These are phyloP conservation scores for Epirrhoe alternata DNA, from an alignment of 2,888 invertebrate species.

Conservation along the genomic window DNA sequence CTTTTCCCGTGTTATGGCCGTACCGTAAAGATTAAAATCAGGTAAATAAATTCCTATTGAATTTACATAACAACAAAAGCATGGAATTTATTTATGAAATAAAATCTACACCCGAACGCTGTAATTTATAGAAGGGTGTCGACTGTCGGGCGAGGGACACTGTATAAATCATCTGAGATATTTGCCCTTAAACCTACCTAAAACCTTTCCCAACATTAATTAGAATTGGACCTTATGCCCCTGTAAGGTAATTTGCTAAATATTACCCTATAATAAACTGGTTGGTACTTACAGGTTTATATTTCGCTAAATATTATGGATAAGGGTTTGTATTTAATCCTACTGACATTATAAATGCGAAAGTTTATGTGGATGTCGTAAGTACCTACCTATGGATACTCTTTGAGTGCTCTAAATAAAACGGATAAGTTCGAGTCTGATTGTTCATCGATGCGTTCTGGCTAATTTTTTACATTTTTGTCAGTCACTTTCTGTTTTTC, in stretches of 20 bases:
- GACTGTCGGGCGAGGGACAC: slow-evolving; percentile 49
- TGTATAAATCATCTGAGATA: slow-evolving; percentile 58
- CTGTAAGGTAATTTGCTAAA: slow-evolving; percentile 36
- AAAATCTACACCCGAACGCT: slow-evolving; percentile 50
- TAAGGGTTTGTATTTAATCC: too few species aligned
- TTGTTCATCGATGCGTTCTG: too few species aligned
- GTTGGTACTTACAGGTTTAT: not conserved
- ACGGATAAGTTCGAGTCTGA: too few species aligned
- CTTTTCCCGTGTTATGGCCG: not conserved
- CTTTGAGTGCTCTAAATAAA: too few species aligned
- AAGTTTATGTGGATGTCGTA: too few species aligned
- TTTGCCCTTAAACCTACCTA: slow-evolving; percentile 46
- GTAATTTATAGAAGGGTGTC: slow-evolving; percentile 57
- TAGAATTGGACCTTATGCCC: slow-evolving; percentile 43
- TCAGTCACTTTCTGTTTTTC: too few species aligned
- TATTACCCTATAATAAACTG: slow-evolving; percentile 16
- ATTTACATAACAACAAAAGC: slow-evolving; percentile 39
- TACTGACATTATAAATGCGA: too few species aligned
- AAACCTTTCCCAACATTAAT: slow-evolving; percentile 46
- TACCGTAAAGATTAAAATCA: slow-evolving; percentile 24
- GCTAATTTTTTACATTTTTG: too few species aligned
- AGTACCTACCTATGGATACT: too few species aligned
- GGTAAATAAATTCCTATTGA: slow-evolving; percentile 36
- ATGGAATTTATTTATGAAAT: slow-evolving; percentile 55
- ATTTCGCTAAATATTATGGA: not conserved